A percentile compares a stretch with the other conserved stretches of the same genome.
phyloP scores from a whole-genome alignment of 2,888 invertebrate species.

The Furcula furcula region DNA sequence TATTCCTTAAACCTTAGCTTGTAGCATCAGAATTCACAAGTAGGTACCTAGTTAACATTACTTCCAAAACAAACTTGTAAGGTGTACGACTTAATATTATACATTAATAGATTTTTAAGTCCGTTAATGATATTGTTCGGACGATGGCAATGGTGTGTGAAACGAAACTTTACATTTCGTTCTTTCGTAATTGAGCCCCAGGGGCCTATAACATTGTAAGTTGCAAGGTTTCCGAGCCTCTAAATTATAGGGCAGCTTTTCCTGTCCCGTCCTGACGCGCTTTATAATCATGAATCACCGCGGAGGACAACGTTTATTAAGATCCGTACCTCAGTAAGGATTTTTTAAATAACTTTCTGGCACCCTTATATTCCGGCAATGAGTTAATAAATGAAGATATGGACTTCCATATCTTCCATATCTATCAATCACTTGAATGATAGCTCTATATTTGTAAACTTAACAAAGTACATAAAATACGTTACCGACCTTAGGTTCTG shows the following conservation, averaged over 20 bases:
- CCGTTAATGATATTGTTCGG: slow-evolving; percentile 17
- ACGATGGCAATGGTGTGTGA: slow-evolving; percentile 15
- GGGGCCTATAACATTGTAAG: slow-evolving; percentile 23
- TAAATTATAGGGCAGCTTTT: slow-evolving; percentile 33
- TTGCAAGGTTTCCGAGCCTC: slow-evolving; percentile 29
- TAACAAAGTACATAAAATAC: no score
- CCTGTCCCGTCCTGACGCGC: slow-evolving; percentile 35
- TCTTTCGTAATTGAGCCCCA: slow-evolving; percentile 21
- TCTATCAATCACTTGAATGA: no score
- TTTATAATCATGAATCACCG: slow-evolving; percentile 28
- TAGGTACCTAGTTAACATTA: no score
- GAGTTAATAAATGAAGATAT: no score
- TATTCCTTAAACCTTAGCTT: no score
- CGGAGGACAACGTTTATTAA: slow-evolving; percentile 31
- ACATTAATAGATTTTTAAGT: slow-evolving; percentile 5
- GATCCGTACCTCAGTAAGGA: slow-evolving; percentile 23
- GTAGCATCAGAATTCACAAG: no score
- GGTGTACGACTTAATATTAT: not conserved
- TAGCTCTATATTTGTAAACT: no score
- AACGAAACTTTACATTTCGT: slow-evolving; percentile 18
- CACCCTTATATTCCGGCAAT: no score
- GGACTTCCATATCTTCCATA: no score
- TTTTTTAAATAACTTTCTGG: no score
- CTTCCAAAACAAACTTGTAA: no score
- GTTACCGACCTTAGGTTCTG: no score